phyloP scores from a whole-genome alignment of 2,113 vertebrate species.

The Narcine bancroftii region DNA sequence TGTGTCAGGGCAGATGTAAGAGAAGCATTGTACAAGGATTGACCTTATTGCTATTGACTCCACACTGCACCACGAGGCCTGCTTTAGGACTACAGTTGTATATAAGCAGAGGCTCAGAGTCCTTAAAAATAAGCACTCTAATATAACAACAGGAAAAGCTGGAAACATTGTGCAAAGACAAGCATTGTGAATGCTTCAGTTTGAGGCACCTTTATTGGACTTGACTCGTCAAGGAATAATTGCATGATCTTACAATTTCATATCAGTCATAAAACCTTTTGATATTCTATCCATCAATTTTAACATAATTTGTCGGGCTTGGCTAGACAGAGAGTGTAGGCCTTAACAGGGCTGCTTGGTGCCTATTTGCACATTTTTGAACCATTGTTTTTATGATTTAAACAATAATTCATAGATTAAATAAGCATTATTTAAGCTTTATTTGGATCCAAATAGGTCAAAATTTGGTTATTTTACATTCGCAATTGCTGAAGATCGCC shows the following conservation, averaged over 20 bases:
- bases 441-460: neutral
- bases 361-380: neutral
- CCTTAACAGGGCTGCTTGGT: neutral
- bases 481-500: neutral
- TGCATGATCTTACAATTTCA: too few species aligned
- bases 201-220: too few species aligned
- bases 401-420: neutral
- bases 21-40: too few species aligned
- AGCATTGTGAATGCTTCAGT: too few species aligned
- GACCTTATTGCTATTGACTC: too few species aligned
- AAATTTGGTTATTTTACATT: neutral
- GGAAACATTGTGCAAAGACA: too few species aligned
- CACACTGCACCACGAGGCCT: too few species aligned
- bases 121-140: too few species aligned
- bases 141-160: too few species aligned
- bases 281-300: neutral
- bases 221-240: neutral
- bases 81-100: too few species aligned
- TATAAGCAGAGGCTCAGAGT: too few species aligned
- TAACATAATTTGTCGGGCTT: neutral
- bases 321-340: neutral
- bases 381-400: neutral
- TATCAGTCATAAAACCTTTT: neutral
- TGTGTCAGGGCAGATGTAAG: too few species aligned
- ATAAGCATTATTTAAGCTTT: neutral